Percentiles rank a stretch among this genome's conserved stretches.
Conservation (phyloP, 2,797 vertebrate species). For the Parauchenoglanis ngamensis region DNA sequence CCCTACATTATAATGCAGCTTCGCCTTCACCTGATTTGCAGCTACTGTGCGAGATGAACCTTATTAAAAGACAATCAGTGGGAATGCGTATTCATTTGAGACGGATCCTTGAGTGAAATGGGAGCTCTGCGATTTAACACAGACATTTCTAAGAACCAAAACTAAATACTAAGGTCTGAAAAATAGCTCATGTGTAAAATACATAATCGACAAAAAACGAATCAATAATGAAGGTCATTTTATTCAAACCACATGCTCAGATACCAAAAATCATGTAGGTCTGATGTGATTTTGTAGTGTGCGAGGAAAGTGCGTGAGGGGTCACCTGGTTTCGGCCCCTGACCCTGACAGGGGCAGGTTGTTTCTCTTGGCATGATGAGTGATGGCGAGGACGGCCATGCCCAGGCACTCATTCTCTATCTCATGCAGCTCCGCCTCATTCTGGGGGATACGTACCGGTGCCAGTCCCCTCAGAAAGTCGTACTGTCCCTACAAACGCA, state of each 20-base stretch:
- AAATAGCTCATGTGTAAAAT: not conserved
- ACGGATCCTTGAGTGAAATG: not conserved
- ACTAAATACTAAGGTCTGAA: not conserved
- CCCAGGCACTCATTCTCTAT: slow-evolving; percentile 97
- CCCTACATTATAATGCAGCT: not conserved
- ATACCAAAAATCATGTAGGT: not conserved
- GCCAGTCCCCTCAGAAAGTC: slow-evolving; percentile 89
- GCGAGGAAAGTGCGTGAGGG: not conserved
- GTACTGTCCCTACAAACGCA: slow-evolving; percentile 83
- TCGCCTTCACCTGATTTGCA: not conserved
- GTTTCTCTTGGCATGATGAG: slow-evolving; percentile 80
- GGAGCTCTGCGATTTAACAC: not conserved
- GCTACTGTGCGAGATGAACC: not conserved
- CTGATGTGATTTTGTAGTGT: not conserved
- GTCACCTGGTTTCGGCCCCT: slow-evolving; percentile 86
- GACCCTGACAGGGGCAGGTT: slow-evolving; percentile 75
- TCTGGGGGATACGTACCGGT: slow-evolving; percentile 80
- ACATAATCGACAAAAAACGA: not conserved
- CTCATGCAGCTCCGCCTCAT: slow-evolving; percentile 85
- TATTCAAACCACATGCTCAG: not conserved
- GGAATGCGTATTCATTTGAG: not conserved
- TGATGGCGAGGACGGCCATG: slow-evolving; percentile 97
- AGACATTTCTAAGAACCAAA: not conserved
- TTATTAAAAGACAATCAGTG: not conserved
- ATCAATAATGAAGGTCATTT: not conserved